phyloP scores from a whole-genome alignment of 2,113 vertebrate species.

The Scomber japonicus region DNA sequence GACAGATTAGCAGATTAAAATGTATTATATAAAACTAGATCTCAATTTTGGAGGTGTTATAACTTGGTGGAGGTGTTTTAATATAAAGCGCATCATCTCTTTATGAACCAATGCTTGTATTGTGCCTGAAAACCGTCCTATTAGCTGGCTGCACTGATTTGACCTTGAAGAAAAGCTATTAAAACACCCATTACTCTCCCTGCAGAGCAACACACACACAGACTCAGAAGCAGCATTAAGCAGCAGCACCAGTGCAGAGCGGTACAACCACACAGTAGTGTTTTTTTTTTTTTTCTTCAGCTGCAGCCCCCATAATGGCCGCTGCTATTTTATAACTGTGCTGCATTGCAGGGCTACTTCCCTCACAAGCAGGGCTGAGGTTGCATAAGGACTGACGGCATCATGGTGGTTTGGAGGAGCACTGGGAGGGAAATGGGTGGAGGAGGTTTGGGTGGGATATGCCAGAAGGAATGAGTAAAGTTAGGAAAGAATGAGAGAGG shows the following conservation, averaged over 20 bases:
- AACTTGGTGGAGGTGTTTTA: background rate
- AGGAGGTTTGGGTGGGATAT: slow-evolving; percentile 7
- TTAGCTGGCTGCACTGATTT: background rate
- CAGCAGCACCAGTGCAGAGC: background rate
- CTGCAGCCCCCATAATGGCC: slow-evolving; percentile 35
- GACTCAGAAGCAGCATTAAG: background rate
- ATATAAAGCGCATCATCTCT: background rate
- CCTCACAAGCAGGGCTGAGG: slow-evolving; percentile 40
- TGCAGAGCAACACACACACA: background rate
- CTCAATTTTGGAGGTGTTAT: background rate
- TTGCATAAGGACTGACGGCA: slow-evolving; percentile 51
- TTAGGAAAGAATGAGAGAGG: slow-evolving; percentile 1
- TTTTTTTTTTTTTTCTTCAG: slow-evolving; percentile 25
- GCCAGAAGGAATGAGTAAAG: slow-evolving; percentile 1
- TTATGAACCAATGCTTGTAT: background rate
- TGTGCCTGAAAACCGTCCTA: background rate
- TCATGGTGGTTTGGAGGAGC: slow-evolving; percentile 26
- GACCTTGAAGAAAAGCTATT: slow-evolving; percentile 8
- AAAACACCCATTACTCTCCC: background rate
- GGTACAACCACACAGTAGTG: background rate
- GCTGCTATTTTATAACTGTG: slow-evolving; percentile 64
- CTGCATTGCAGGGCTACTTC: slow-evolving; percentile 75
- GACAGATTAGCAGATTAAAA: too few relatives aligned
- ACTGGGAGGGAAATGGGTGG: slow-evolving; percentile 31
- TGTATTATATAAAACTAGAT: too few relatives aligned